These are phyloP conservation scores for Gallinago media DNA, from an alignment of 2,113 vertebrate species.

Conservation along the genomic window DNA sequence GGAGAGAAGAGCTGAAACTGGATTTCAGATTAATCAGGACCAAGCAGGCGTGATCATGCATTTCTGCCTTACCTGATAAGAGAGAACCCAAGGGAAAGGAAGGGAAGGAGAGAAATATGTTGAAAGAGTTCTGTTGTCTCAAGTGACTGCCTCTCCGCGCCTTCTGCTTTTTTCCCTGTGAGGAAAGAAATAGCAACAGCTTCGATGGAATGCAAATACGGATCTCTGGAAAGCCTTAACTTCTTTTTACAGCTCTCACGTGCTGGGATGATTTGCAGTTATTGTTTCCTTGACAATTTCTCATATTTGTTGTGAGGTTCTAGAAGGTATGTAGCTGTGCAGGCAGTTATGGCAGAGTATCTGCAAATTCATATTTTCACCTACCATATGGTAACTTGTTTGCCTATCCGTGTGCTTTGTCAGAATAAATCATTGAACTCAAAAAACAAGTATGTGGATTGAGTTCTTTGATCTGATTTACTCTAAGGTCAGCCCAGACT, in stretches of 20 bases:
- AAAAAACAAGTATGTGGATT: background rate
- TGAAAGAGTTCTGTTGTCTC: background rate
- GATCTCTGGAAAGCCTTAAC: background rate
- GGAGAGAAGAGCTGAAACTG: background rate
- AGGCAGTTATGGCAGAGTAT: background rate
- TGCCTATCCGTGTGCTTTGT: background rate
- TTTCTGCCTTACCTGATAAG: background rate
- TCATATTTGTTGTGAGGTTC: background rate
- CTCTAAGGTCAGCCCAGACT: background rate
- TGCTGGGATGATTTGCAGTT: background rate
- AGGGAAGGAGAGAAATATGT: background rate
- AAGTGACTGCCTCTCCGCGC: background rate
- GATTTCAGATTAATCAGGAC: background rate
- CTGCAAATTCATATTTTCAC: background rate
- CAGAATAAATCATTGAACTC: background rate
- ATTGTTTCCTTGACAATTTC: background rate
- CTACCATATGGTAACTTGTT: background rate
- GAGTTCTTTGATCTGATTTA: background rate
- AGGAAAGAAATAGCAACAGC: background rate
- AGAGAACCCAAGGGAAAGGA: background rate
- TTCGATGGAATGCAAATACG: rapidly evolving
- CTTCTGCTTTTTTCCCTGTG: background rate
- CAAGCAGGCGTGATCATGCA: background rate
- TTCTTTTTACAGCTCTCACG: background rate
- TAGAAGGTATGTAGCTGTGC: background rate